Percentiles rank a stretch among this genome's conserved stretches.
These are phyloP conservation scores for Scytalopus superciliaris DNA, from an alignment of 2,113 vertebrate species.

Conservation along the genomic window DNA sequence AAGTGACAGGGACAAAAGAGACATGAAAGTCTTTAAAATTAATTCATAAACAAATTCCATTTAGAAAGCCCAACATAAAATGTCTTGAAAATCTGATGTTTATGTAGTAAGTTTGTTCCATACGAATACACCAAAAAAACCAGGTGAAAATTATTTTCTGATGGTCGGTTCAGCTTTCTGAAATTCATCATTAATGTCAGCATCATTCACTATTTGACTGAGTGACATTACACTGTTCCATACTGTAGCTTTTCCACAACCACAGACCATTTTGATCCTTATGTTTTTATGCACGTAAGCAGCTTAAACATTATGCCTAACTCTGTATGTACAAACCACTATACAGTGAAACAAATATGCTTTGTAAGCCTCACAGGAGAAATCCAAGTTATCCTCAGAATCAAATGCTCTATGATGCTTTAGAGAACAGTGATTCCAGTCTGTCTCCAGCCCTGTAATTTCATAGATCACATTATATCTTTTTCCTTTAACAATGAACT, in stretches of 20 bases:
- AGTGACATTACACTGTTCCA: background rate
- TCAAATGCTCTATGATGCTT: background rate
- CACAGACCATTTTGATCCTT: constrained; percentile 31
- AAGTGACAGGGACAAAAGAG: background rate
- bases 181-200: constrained; percentile 33
- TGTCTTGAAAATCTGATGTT: background rate
- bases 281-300: constrained; percentile 54
- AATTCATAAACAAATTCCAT: background rate
- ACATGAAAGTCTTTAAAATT: constrained; percentile 8
- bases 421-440: background rate
- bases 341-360: background rate
- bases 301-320: constrained; percentile 33
- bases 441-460: background rate
- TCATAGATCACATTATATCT: background rate
- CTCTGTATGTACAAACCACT: constrained; percentile 17
- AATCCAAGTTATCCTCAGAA: constrained; percentile 5
- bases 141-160: background rate
- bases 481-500: background rate
- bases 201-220: background rate
- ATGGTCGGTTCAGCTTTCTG: constrained; percentile 5
- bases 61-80: background rate
- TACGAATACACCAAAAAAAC: background rate
- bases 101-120: background rate
- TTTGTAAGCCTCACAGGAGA: constrained; percentile 33
- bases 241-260: constrained; percentile 40